These are phyloP conservation scores for Germaria angustata DNA, from an alignment of 2,888 invertebrate species.

Conservation along the genomic window DNA sequence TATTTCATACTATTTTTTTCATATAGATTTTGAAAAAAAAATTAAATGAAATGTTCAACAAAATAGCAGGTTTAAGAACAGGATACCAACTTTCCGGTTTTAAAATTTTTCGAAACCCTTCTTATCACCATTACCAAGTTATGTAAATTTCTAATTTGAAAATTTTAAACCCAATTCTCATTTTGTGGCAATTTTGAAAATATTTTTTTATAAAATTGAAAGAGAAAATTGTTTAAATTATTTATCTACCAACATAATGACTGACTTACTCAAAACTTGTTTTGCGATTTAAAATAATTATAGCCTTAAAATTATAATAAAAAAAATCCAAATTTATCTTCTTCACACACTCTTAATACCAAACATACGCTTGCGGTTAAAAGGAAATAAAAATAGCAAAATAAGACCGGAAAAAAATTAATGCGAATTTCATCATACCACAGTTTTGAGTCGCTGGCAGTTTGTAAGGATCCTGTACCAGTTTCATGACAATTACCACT, in stretches of 20 bases:
- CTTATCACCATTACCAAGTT: too few relatives aligned
- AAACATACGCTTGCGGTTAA: slow-evolving; percentile 20
- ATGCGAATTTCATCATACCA: slow-evolving; percentile 74
- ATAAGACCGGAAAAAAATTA: slow-evolving; percentile 60
- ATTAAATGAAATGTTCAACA: too few relatives aligned
- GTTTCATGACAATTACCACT: slow-evolving; percentile 75
- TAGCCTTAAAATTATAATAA: neutral
- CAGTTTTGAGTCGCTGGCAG: slow-evolving; percentile 79
- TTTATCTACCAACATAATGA: neutral
- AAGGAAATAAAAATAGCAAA: neutral
- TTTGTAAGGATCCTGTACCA: slow-evolving; percentile 79
- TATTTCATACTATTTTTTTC: too few relatives aligned
- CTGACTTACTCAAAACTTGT: neutral
- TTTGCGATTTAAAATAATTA: neutral
- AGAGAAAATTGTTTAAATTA: too few relatives aligned
- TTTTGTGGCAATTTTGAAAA: too few relatives aligned
- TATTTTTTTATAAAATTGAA: too few relatives aligned
- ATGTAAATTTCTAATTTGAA: too few relatives aligned
- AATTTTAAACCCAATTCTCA: too few relatives aligned
- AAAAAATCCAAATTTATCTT: neutral
- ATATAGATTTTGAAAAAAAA: too few relatives aligned
- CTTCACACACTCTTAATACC: slow-evolving; percentile 4
- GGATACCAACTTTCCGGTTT: too few relatives aligned
- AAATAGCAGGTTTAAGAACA: too few relatives aligned
- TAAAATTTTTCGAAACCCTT: too few relatives aligned